Conservation (phyloP, 2,113 vertebrate species). For the Menidia beryllina region DNA sequence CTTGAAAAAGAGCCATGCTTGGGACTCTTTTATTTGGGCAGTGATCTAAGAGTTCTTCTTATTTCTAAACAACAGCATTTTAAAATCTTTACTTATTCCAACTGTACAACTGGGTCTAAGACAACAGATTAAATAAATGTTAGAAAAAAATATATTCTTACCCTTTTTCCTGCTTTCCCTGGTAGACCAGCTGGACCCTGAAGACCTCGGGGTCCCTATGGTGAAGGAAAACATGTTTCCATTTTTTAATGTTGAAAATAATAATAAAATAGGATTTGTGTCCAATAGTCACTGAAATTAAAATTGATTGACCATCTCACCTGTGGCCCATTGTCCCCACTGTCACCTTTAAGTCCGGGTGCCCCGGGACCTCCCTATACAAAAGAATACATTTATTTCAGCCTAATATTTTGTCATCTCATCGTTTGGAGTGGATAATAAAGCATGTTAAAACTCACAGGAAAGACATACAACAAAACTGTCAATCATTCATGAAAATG, state of each 20-base stretch:
- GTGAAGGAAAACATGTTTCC: background rate
- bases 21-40: constrained; percentile 14
- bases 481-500: too few species aligned
- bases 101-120: background rate
- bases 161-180: constrained; percentile 94
- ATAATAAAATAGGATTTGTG: background rate
- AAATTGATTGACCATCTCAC: constrained; percentile 69
- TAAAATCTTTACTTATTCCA: background rate
- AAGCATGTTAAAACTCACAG: too few species aligned
- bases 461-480: too few species aligned
- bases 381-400: constrained; percentile 27
- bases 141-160: constrained; percentile 67
- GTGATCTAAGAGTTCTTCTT: constrained; percentile 1
- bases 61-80: constrained; percentile 12
- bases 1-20: constrained; percentile 46
- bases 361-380: constrained; percentile 90
- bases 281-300: background rate
- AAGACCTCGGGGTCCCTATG: constrained; percentile 93
- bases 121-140: background rate
- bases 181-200: constrained; percentile 88
- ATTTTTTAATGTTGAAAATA: background rate
- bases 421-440: background rate
- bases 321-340: constrained; percentile 92
- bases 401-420: constrained; percentile 2
- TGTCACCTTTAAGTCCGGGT: constrained; percentile 92